Percentiles rank a stretch among this genome's conserved stretches.
Evolutionary conservation across 2,113 vertebrate genomes (phyloP).

Genomic region (Pungitius pungitius): DNA sequence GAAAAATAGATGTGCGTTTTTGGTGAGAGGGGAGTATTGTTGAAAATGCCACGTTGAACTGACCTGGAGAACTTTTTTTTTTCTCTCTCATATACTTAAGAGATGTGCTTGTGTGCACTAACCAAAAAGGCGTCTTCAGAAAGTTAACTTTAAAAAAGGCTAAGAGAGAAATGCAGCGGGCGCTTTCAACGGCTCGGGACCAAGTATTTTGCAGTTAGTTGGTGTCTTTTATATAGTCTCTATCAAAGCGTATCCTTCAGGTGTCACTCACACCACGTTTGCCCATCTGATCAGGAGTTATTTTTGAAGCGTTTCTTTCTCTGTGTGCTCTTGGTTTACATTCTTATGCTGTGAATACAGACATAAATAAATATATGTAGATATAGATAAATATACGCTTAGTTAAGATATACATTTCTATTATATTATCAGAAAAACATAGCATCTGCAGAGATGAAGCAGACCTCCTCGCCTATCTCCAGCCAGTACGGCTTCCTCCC

Average conservation of each 20-base stretch:
- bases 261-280: constrained; percentile 12
- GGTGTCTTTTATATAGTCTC: background rate
- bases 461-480: constrained; percentile 47
- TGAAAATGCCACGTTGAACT: constrained; percentile 35
- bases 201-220: constrained; percentile 16
- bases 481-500: constrained; percentile 23
- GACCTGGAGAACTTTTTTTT: constrained; percentile 23
- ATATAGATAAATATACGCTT: background rate
- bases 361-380: constrained; percentile 32
- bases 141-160: constrained; percentile 12
- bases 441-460: constrained; percentile 53
- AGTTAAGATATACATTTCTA: constrained; percentile 25
- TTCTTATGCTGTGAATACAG: constrained; percentile 48
- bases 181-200: constrained; percentile 9
- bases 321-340: constrained; percentile 51
- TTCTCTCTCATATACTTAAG: constrained; percentile 28
- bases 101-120: constrained; percentile 33
- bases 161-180: background rate
- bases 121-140: constrained; percentile 24
- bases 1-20: constrained; percentile 58
- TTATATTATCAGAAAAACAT: constrained; percentile 47
- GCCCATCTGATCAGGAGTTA: constrained; percentile 22
- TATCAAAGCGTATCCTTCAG: constrained; percentile 11
- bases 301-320: constrained; percentile 24
- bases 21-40: constrained; percentile 27